Evolutionary conservation across 1,140 invertebrate genomes (phyloP).

Genomic region (Homarus americanus): DNA sequence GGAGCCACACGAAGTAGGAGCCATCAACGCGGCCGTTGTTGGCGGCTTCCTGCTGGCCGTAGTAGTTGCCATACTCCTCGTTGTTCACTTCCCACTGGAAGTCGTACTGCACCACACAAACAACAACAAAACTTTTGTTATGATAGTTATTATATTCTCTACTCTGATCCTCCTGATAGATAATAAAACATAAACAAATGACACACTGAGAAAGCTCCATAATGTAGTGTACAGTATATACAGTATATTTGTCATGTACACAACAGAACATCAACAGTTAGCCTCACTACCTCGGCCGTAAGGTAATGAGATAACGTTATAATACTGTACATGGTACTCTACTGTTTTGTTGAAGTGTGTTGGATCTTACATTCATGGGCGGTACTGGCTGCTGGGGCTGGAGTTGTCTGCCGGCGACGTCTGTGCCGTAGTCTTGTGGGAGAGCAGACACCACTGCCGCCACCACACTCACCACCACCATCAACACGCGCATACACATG

Average conservation of each 20-base stretch:
- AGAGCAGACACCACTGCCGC: not conserved
- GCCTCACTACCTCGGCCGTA: too few species aligned
- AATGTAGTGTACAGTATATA: too few species aligned
- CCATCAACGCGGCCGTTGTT: constrained; percentile 71
- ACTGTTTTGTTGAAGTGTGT: too few species aligned
- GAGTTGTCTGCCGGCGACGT: constrained; percentile 27
- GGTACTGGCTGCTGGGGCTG: constrained; percentile 3
- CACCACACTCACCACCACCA: not conserved
- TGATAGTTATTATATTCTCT: too few species aligned
- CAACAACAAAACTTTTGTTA: not conserved
- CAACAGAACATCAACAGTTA: too few species aligned
- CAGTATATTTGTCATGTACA: too few species aligned
- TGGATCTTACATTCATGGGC: constrained; percentile 64
- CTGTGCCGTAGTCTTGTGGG: constrained; percentile 23
- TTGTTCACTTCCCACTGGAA: constrained; percentile 91
- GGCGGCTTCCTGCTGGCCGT: constrained; percentile 73
- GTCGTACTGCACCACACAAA: constrained; percentile 83
- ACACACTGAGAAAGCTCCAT: too few species aligned
- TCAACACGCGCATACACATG: constrained; percentile 32
- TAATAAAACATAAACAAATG: too few species aligned
- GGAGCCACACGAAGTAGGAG: constrained; percentile 75
- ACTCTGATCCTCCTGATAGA: too few species aligned
- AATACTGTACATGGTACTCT: not conserved
- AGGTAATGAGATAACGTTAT: not conserved
- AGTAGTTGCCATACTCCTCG: constrained; percentile 79